Base-by-base conservation (phyloP, 2,113 vertebrate genomes). In the Saimiri boliviensis region DNA sequence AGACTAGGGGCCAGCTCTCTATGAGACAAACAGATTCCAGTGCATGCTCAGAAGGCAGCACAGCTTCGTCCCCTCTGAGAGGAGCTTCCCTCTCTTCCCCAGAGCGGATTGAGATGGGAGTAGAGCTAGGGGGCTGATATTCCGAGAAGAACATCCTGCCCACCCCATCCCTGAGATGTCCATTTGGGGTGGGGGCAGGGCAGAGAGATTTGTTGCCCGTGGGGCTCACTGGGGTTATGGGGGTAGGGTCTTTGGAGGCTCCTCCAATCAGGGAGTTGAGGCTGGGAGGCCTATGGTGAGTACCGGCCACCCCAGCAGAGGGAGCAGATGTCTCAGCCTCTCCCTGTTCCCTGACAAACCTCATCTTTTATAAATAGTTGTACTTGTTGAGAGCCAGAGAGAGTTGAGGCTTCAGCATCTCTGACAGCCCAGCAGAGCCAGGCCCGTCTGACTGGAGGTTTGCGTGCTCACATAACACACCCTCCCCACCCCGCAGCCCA, bases 321-420 rank as follows among this genome's bases (percentile, higher is more conserved):
- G 91, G 92, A 96, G 87, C 96, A 95, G 95, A 87, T 91, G 95
- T 76, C 96, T 45, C 95, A 95, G 92, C 86, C 89, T 94, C 91
- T 47, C 79, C 56, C 79, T 56, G 91, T 82, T 97, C 96, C 97
- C 91, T 96, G 95, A 80, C 91, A 86, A 89, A 37, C 66, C 54
- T 93, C 95, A 6, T 84, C 86, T 88, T 92, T 95, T 97, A 97
- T 95, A 97, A 97, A 98, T 95, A 98, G 97, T 91, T 88, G 93
- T 95, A 52, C 95, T 97, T 88, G n/a, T 87, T 54, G 82, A 60
- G 68, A 98, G 85, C 89, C 79, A 83, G 87, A 94, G 77, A 4
- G 30, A 83, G 81, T 9, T 32, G 89, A 92, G 93, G 42, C 40
- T 89, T 85, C 8, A 2, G 86, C 73, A 42, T 82, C 73, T 84